A percentile compares a stretch with the other conserved stretches of the same genome.
These are phyloP conservation scores for Chrysina gloriosa DNA, from an alignment of 2,888 invertebrate species.

Conservation along the genomic window DNA sequence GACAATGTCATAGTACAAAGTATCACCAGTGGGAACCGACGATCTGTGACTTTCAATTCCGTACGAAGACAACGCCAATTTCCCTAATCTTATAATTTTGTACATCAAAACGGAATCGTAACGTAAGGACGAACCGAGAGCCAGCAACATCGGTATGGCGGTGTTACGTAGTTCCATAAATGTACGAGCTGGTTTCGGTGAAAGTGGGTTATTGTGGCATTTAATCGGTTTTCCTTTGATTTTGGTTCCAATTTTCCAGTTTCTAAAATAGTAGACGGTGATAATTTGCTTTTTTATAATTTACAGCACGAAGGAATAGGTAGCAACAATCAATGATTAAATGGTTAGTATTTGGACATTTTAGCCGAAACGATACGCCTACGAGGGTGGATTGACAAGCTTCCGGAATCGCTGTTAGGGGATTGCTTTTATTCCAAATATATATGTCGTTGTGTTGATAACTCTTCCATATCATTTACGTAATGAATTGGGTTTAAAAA, in stretches of 20 bases:
- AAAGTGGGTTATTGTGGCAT: slow-evolving; percentile 68
- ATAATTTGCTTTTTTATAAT: neutral
- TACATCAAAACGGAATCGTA: slow-evolving; percentile 90
- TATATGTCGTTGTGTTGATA: too few species aligned
- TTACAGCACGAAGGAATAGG: too few species aligned
- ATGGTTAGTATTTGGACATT: too few species aligned
- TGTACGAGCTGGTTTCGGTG: slow-evolving; percentile 75
- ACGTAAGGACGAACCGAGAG: slow-evolving; percentile 89
- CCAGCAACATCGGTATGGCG: slow-evolving; percentile 86
- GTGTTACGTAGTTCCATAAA: slow-evolving; percentile 79
- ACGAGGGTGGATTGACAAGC: too few species aligned
- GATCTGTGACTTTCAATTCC: slow-evolving; percentile 57
- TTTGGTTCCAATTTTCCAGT: slow-evolving; percentile 79
- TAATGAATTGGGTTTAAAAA: too few species aligned
- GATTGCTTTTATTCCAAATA: too few species aligned
- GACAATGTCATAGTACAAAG: slow-evolving; percentile 84
- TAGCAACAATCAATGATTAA: too few species aligned
- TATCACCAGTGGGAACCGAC: slow-evolving; percentile 64
- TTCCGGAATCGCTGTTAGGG: too few species aligned
- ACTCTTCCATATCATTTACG: too few species aligned
- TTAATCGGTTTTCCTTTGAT: slow-evolving; percentile 71
- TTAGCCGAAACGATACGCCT: too few species aligned
- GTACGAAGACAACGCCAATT: slow-evolving; percentile 58
- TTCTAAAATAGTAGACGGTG: slow-evolving; percentile 66
- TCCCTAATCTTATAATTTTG: slow-evolving; percentile 76